Evolutionary conservation across 2,797 vertebrate species (phyloP), one percentile per base, ranked within the genome.

Genomic region (Danio jaintianensis): DNA sequence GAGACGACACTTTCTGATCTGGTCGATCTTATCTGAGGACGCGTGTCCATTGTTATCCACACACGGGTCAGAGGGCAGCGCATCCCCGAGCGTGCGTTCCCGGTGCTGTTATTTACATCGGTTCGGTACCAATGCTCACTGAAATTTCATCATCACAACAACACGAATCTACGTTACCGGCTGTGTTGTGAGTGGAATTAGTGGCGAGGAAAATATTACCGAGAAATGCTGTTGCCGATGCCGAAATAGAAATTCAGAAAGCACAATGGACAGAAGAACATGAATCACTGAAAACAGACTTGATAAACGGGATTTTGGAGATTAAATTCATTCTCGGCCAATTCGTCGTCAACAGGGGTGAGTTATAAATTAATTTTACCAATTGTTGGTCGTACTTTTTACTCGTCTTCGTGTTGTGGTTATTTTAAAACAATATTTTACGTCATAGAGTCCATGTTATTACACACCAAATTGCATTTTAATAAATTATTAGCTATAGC

Each of bases 11-110:
- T 79, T 77, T 79, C 80, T 15, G 15, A 68, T 79, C 81, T 12
- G 50, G 40, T 61, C 74, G 76, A 75, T 81, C 81, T 69, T 83
- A 82, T 82, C 81, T 13, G 61, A 71, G 72, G 63, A 75, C 76
- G 63, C 77, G 72, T 85, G 75, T 86, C 86, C 82, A 86, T 86
- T 87, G 86, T 86, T 87, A 76, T 79, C 74, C 80, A 67, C 29
- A 43, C 82, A 61, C 80, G 79, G 81, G 83, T 83, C 84, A 82
- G 61, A 80, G 83, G 83, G 81, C 72, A 77, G 47, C 68, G 77
- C 75, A 59, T 75, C 72, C 59, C 67, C 45, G 52, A 72, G 66
- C 64, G 55, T 71, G 58, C 58, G 7, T 66, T 79, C 20, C 20
- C 80, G 75, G 67, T 81, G 53, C 48, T 79, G 53, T 8, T 72